Base-by-base conservation (phyloP, 2,888 invertebrate species). In the Chelonus formosanus region DNA sequence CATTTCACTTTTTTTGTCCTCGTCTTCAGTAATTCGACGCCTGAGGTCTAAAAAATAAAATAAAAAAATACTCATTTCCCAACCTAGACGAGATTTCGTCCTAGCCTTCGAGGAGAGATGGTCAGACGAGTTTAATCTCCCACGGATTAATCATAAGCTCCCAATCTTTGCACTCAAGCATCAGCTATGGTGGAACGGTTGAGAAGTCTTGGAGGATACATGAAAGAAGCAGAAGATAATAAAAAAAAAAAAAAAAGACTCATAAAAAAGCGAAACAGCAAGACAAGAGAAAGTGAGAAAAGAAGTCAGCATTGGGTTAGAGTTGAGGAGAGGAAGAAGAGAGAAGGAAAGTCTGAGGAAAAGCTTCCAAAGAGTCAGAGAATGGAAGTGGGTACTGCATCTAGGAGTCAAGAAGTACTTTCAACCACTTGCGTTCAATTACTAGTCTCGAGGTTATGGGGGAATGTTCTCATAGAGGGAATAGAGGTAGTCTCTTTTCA, bases 391-490 rank as follows among this genome's bases (percentile, higher is more conserved):
- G 20, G 20, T 20, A 20, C 20, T 20, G 20, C 20, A 20, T 20
- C 20, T 20, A 20, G 20, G 20, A 63, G 64, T 66, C 67, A 65
- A 70, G 65, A 69, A 79, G 77, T 79, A 79, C 78, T 79, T 78
- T 79, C 77, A 76, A 79, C 79, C 79, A 79, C 78, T 79, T 79
- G 78, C 78, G 78, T 79, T 79, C 78, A 78, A 78, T 79, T 78
- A 79, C 78, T 74, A 79, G 75, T 75, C 75, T 74, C 74, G 78
- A 76, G 79, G 76, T 78, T 78, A 78, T 78, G 73, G 75, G 71
- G 71, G 74, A 74, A 73, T 75, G 63, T 77, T 72, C 20, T 52
- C 53, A 52, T 54, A 55, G 65, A 67, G 57, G 48, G 68, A 63
- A 44, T 68, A 68, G 47, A 71, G 57, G 60, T 57, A 36, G 47